Percentiles rank a stretch among this genome's conserved stretches.
These are phyloP conservation scores for Tenthredo notha DNA, from an alignment of 2,888 invertebrate species.

Conservation along the genomic window DNA sequence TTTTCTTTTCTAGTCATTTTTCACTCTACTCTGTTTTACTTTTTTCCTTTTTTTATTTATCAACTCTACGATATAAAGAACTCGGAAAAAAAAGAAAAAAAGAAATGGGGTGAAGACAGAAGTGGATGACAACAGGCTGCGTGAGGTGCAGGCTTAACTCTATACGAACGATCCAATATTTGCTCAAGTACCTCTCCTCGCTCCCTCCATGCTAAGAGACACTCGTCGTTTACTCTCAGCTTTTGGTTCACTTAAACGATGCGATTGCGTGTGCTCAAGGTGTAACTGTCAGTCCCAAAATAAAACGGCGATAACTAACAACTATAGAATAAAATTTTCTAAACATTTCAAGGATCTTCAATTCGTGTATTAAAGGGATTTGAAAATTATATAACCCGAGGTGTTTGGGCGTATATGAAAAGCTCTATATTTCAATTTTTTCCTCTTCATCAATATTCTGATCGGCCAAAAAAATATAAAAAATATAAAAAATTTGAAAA, in stretches of 20 bases:
- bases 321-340: not conserved
- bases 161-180: slow-evolving; percentile 25
- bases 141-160: not conserved
- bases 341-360: not conserved
- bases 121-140: slow-evolving; percentile 25
- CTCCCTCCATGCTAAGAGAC: slow-evolving; percentile 11
- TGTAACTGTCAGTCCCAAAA: not conserved
- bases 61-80: not conserved
- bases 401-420: too few species aligned
- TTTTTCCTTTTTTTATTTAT: not conserved
- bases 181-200: slow-evolving; percentile 24
- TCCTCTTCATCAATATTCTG: too few species aligned
- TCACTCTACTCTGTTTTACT: not conserved
- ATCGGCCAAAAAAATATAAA: too few species aligned
- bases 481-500: too few species aligned
- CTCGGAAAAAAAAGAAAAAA: not conserved
- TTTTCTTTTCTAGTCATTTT: not conserved
- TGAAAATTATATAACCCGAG: too few species aligned
- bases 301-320: not conserved
- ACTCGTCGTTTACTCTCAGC: not conserved
- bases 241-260: slow-evolving; percentile 20
- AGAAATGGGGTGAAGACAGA: not conserved
- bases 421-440: too few species aligned
- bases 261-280: slow-evolving; percentile 5
- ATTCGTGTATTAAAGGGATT: not conserved